A percentile compares a stretch with the other conserved stretches of the same genome.
Evolutionary conservation across 1,140 invertebrate species (phyloP).

Genomic region (Euglossa dilemma): DNA sequence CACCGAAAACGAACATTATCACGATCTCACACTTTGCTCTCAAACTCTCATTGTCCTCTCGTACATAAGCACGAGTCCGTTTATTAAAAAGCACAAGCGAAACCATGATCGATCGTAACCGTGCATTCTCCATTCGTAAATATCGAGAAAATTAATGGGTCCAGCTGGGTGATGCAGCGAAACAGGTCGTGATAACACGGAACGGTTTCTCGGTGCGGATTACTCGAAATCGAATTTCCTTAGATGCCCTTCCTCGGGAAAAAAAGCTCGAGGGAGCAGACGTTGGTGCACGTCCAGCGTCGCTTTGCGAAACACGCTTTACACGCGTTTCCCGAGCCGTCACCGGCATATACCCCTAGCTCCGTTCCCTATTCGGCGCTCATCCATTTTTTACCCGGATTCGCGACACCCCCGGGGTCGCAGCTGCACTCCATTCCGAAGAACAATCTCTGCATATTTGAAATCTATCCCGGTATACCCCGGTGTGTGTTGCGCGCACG

Average conservation of each 20-base stretch:
- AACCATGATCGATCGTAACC: background rate
- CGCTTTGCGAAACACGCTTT: slow-evolving; percentile 49
- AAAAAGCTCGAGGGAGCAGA: slow-evolving; percentile 13
- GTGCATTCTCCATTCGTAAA: slow-evolving; percentile 17
- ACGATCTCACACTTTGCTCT: too few species aligned
- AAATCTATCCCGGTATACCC: slow-evolving; percentile 70
- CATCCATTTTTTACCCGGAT: slow-evolving; percentile 68
- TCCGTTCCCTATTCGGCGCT: slow-evolving; percentile 57
- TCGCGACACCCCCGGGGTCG: slow-evolving; percentile 68
- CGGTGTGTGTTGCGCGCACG: slow-evolving; percentile 11
- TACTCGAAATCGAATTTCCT: slow-evolving; percentile 55
- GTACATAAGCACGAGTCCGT: background rate
- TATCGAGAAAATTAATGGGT: slow-evolving; percentile 15
- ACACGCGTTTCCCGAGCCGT: slow-evolving; percentile 46
- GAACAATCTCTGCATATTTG: slow-evolving; percentile 78
- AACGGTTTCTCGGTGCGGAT: slow-evolving; percentile 30
- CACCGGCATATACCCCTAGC: slow-evolving; percentile 54
- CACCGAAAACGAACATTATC: too few species aligned
- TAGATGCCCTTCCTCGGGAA: background rate
- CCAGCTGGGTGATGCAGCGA: background rate
- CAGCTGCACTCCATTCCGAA: slow-evolving; percentile 74
- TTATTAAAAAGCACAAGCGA: background rate
- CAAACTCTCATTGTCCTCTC: too few species aligned
- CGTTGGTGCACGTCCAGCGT: slow-evolving; percentile 28
- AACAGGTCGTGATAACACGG: slow-evolving; percentile 28